A percentile compares a stretch with the other conserved stretches of the same genome.
These are phyloP conservation scores for Ammodytes dubius DNA, from an alignment of 2,113 vertebrate species.

Conservation along the genomic window DNA sequence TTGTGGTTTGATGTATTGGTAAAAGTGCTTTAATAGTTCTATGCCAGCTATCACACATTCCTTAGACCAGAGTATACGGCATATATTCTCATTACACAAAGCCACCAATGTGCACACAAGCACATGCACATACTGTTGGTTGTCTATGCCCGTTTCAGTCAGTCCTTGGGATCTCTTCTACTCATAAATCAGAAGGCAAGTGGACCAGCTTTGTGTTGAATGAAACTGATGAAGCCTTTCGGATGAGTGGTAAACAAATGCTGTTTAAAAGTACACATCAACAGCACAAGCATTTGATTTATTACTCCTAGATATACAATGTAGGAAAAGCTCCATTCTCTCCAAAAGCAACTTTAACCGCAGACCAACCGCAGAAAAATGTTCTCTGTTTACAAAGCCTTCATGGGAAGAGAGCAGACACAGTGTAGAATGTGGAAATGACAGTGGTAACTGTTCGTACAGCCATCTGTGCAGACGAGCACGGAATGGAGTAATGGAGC, in stretches of 20 bases:
- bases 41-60: neutral
- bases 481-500: conserved; percentile 40
- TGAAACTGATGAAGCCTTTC: neutral
- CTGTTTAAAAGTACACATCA: neutral
- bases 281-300: neutral
- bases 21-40: neutral
- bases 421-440: neutral
- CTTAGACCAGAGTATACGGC: neutral
- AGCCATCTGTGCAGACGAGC: neutral
- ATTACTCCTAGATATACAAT: neutral
- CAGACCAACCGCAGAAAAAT: neutral
- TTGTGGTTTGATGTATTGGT: neutral
- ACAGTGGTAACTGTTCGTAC: conserved; percentile 7
- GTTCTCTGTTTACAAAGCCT: neutral
- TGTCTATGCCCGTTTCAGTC: neutral
- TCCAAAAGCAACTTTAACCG: neutral
- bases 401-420: neutral
- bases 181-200: neutral
- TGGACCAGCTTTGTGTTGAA: neutral
- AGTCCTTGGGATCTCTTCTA: neutral
- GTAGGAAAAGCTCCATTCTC: neutral
- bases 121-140: neutral
- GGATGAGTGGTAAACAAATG: neutral
- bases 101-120: neutral
- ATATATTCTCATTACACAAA: conserved; percentile 10